Evolutionary conservation across 1,140 invertebrate genomes (phyloP).

Genomic region (Tigriopus japonicus): DNA sequence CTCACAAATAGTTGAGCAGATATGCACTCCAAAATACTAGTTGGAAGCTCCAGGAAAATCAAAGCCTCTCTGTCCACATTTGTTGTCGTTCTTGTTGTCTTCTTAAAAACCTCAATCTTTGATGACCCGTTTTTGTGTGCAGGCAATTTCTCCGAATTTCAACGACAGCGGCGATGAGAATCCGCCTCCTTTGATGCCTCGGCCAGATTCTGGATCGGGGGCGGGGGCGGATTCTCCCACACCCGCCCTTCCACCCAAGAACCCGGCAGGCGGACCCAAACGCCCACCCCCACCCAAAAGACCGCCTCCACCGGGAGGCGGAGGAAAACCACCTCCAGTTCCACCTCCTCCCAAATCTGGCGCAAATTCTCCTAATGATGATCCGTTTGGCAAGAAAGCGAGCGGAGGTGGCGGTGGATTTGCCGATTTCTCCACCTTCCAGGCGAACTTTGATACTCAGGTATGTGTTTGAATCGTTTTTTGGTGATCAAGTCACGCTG

Average conservation of each 20-base stretch:
- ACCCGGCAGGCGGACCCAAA: slow-evolving; percentile 5
- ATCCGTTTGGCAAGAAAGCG: slow-evolving; percentile 1
- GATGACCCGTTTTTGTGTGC: too few relatives aligned
- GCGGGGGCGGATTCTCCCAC: slow-evolving; percentile 2
- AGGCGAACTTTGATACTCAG: neutral
- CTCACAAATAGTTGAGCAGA: too few relatives aligned
- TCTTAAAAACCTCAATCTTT: too few relatives aligned
- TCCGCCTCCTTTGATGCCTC: slow-evolving; percentile 1
- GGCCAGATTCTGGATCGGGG: neutral
- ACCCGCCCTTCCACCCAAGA: slow-evolving; percentile 12
- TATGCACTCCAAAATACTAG: too few relatives aligned
- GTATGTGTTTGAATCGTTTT: neutral
- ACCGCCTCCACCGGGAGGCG: slow-evolving; percentile 7
- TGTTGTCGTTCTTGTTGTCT: too few relatives aligned
- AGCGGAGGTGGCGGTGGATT: slow-evolving; percentile 1
- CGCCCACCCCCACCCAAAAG: slow-evolving; percentile 10
- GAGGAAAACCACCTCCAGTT: neutral
- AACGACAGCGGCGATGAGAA: neutral
- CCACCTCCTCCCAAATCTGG: neutral
- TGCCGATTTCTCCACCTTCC: slow-evolving; percentile 9
- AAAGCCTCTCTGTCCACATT: too few relatives aligned
- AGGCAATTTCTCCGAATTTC: too few relatives aligned
- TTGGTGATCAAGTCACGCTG: neutral
- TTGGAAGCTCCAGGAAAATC: too few relatives aligned
- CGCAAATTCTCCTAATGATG: neutral